Conservation (phyloP, 2,113 vertebrate genomes). For the Gopherus evgoodei region DNA sequence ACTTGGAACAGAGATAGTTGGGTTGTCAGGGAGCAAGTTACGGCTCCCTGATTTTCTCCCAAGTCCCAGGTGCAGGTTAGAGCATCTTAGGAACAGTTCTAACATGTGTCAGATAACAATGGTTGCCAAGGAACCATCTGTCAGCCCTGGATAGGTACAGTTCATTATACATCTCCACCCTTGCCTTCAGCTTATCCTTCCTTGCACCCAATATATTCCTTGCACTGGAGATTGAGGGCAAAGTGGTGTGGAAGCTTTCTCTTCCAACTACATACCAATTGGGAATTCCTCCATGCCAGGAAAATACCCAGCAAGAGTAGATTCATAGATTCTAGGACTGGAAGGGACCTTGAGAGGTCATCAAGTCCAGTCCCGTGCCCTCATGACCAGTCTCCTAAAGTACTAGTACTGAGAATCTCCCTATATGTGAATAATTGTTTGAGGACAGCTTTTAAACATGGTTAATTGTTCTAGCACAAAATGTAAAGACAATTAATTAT, state of each 20-base stretch:
- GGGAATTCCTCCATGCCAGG: too few relatives aligned
- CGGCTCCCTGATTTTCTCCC: not conserved
- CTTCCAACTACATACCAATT: not conserved
- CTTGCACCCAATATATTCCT: not conserved
- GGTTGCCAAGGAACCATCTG: not conserved
- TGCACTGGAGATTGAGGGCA: not conserved
- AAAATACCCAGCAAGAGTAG: not conserved
- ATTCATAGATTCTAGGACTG: too few relatives aligned
- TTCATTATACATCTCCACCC: not conserved
- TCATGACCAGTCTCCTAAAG: not conserved
- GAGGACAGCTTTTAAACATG: not conserved
- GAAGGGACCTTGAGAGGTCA: too few relatives aligned
- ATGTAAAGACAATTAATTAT: not conserved
- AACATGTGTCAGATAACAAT: not conserved
- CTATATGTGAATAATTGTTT: not conserved
- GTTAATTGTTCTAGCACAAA: not conserved
- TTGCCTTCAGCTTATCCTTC: not conserved
- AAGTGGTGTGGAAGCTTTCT: not conserved
- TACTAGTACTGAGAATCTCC: not conserved
- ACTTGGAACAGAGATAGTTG: not conserved
- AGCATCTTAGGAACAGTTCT: not conserved
- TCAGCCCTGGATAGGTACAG: not conserved
- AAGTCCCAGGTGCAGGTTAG: not conserved
- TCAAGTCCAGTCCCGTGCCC: too few relatives aligned
- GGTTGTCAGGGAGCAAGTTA: not conserved